A percentile compares a stretch with the other conserved stretches of the same genome.
phyloP scores from a whole-genome alignment of 2,113 vertebrate genomes.

The Campylomormyrus numenius region DNA sequence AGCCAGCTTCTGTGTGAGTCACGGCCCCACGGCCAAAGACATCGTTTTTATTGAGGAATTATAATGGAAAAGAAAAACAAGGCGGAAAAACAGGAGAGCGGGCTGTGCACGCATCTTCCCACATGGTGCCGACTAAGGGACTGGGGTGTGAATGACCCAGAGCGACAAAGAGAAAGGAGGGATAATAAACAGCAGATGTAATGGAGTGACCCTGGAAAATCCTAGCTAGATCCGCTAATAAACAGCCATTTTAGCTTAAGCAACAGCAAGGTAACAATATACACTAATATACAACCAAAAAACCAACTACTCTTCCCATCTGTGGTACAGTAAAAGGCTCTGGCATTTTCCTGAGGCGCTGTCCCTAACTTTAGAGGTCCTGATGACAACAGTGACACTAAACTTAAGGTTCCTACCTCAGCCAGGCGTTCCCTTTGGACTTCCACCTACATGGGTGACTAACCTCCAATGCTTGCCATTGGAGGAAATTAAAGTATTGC shows the following conservation, averaged over 20 bases:
- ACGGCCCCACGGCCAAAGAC: slow-evolving; percentile 1
- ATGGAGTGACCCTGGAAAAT: neutral
- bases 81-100: slow-evolving; percentile 2
- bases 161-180: neutral
- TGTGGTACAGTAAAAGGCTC: neutral
- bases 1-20: slow-evolving; percentile 9
- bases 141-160: neutral
- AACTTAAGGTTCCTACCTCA: slow-evolving; percentile 5
- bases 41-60: slow-evolving; percentile 10
- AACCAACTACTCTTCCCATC: neutral
- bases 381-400: neutral
- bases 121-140: neutral
- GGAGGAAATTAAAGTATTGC: slow-evolving; percentile 12
- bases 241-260: slow-evolving; percentile 17
- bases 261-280: slow-evolving; percentile 9
- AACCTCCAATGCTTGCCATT: neutral
- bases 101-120: slow-evolving; percentile 8
- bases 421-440: neutral
- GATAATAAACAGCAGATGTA: slow-evolving; percentile 28
- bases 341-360: neutral
- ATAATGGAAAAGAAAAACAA: neutral
- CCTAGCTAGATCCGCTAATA: slow-evolving; percentile 11
- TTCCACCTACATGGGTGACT: neutral
- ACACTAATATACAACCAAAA: slow-evolving; percentile 1
- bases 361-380: neutral